Conservation (phyloP, 2,888 invertebrate genomes). For the Drosophila paracracens region DNA sequence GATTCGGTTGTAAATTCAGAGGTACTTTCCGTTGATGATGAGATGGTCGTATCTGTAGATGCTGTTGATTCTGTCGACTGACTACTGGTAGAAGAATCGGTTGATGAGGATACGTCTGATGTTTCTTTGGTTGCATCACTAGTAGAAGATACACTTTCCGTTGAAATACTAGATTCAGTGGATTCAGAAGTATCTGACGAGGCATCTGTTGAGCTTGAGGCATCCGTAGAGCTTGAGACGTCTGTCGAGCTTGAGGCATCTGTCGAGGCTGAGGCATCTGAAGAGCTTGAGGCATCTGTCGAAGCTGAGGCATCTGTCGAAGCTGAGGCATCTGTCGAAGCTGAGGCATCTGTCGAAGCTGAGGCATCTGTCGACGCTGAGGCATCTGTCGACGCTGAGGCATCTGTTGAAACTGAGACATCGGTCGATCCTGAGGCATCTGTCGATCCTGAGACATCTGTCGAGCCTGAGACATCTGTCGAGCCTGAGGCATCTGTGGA, state of each 20-base stretch:
- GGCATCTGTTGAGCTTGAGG: slow-evolving; percentile 26
- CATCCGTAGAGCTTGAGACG: slow-evolving; percentile 34
- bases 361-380: background rate
- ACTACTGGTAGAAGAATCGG: slow-evolving; percentile 30
- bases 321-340: background rate
- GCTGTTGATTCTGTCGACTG: slow-evolving; percentile 40
- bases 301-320: background rate
- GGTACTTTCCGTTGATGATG: slow-evolving; percentile 52
- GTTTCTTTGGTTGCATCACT: slow-evolving; percentile 32
- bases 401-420: slow-evolving; percentile 15
- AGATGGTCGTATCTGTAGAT: slow-evolving; percentile 44
- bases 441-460: slow-evolving; percentile 34
- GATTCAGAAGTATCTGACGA: slow-evolving; percentile 38
- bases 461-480: slow-evolving; percentile 20
- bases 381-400: background rate
- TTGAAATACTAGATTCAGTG: slow-evolving; percentile 42
- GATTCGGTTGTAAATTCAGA: slow-evolving; percentile 54
- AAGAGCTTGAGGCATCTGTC: background rate
- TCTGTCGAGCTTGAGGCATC: slow-evolving; percentile 46
- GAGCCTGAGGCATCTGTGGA: background rate
- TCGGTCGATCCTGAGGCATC: slow-evolving; percentile 20
- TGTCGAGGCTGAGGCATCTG: slow-evolving; percentile 17
- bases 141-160: slow-evolving; percentile 42
- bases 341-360: background rate
- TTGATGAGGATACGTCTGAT: slow-evolving; percentile 45